These are phyloP conservation scores for Nezara viridula DNA, from an alignment of 2,888 invertebrate species.

Conservation along the genomic window DNA sequence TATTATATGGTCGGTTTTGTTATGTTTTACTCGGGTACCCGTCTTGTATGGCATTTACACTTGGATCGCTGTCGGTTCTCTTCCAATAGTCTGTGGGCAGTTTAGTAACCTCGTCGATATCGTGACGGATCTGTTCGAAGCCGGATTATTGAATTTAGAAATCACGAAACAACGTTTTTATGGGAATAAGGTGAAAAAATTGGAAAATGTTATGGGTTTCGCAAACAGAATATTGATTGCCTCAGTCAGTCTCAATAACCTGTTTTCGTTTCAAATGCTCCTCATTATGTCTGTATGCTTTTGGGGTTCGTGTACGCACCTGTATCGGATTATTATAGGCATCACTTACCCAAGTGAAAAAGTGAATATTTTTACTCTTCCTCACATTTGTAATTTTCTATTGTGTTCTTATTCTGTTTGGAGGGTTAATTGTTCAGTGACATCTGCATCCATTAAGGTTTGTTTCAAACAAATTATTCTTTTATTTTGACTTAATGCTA, in stretches of 20 bases:
- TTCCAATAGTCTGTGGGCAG: neutral
- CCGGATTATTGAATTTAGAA: neutral
- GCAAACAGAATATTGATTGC: neutral
- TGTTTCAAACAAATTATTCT: neutral
- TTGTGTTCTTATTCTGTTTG: conserved; percentile 1
- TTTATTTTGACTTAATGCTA: no score
- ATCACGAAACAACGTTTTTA: neutral
- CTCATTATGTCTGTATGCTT: neutral
- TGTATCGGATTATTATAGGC: neutral
- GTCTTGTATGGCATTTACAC: neutral
- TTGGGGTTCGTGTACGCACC: neutral
- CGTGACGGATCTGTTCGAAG: neutral
- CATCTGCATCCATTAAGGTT: neutral
- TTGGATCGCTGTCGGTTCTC: neutral
- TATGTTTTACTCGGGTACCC: neutral
- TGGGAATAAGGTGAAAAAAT: neutral
- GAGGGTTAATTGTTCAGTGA: neutral
- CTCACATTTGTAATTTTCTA: neutral
- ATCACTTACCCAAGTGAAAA: neutral
- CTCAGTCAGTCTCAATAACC: neutral
- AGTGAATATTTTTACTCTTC: neutral
- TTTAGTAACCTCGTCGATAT: neutral
- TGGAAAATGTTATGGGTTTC: neutral
- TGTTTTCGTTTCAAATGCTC: neutral
- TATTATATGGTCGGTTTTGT: neutral